Conservation (phyloP, 2,797 vertebrate genomes). For the Pangasius sanitwongsei region DNA sequence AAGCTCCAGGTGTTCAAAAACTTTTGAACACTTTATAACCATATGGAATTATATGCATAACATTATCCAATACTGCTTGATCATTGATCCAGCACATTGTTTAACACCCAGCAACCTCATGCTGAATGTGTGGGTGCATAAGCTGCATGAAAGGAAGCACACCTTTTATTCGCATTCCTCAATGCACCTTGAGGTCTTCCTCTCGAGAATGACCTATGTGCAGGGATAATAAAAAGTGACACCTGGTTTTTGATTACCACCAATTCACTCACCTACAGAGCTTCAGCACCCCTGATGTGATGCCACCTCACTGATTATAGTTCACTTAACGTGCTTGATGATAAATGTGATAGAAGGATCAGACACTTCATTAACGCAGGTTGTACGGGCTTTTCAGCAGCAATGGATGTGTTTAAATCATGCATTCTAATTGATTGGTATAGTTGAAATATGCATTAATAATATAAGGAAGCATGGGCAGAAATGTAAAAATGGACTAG, state of each 20-base stretch:
- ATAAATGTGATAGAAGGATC: conserved; percentile 30
- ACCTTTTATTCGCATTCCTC: conserved; percentile 20
- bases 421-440: not conserved
- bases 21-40: not conserved
- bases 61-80: not conserved
- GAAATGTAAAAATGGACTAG: not conserved
- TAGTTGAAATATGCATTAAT: not conserved
- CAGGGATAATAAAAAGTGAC: conserved; percentile 63
- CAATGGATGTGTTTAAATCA: not conserved
- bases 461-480: not conserved
- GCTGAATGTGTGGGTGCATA: not conserved
- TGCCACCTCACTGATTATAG: conserved; percentile 61
- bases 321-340: conserved; percentile 38
- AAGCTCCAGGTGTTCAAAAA: not conserved
- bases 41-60: not conserved
- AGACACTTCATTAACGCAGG: conserved; percentile 43
- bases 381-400: conserved; percentile 1
- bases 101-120: conserved; percentile 21
- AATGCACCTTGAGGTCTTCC: conserved; percentile 53
- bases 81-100: not conserved
- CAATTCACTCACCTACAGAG: conserved; percentile 66
- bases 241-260: conserved; percentile 62
- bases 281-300: conserved; percentile 59
- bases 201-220: conserved; percentile 62
- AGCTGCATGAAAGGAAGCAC: not conserved